phyloP scores from a whole-genome alignment of 2,797 vertebrate species.

The Hoplostethus atlanticus region DNA sequence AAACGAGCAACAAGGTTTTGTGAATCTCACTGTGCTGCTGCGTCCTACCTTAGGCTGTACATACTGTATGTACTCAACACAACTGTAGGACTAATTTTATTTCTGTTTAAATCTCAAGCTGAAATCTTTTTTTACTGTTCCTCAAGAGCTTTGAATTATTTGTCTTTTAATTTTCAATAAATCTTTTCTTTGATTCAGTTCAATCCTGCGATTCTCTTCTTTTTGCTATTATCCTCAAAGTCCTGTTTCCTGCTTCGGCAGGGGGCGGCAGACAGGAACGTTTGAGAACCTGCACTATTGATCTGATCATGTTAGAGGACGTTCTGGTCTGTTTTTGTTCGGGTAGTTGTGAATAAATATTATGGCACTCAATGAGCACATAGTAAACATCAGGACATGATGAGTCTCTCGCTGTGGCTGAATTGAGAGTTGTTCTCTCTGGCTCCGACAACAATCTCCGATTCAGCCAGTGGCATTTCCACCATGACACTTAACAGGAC shows the following conservation, averaged over 20 bases:
- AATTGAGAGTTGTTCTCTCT: slow-evolving; percentile 22
- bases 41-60: slow-evolving; percentile 49
- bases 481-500: slow-evolving; percentile 25
- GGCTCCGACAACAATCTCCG: slow-evolving; percentile 18
- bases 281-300: slow-evolving; percentile 3
- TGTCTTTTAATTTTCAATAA: slow-evolving; percentile 82
- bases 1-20: slow-evolving; percentile 36
- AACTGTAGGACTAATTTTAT: slow-evolving; percentile 47
- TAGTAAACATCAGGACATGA: slow-evolving; percentile 5
- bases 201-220: neutral
- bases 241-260: neutral
- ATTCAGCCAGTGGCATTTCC: slow-evolving; percentile 22
- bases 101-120: slow-evolving; percentile 52
- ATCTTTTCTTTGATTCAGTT: slow-evolving; percentile 65
- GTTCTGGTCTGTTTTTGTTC: no score
- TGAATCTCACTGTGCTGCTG: slow-evolving; percentile 46
- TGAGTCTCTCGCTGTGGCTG: slow-evolving; percentile 25
- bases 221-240: neutral
- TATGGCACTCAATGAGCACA: neutral
- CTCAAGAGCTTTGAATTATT: slow-evolving; percentile 61
- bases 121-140: slow-evolving; percentile 74
- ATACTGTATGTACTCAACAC: slow-evolving; percentile 67
- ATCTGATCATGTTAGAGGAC: neutral
- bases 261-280: slow-evolving; percentile 2
- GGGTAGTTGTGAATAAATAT: neutral